phyloP scores from a whole-genome alignment of 2,113 vertebrate species.

The Herpailurus yagouaroundi region DNA sequence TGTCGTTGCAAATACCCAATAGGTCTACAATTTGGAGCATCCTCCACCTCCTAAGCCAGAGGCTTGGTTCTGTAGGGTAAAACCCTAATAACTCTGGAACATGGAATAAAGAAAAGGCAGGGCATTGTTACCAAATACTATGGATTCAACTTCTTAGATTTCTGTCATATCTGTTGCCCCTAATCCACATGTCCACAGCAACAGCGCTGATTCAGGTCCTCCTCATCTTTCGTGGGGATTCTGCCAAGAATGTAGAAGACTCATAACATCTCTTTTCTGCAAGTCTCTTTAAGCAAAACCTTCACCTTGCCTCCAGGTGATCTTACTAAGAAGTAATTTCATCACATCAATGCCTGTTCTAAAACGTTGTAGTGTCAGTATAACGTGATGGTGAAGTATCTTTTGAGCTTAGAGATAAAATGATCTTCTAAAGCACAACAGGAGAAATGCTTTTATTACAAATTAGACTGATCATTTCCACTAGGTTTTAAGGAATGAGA shows the following conservation, averaged over 20 bases:
- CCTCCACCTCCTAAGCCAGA: neutral
- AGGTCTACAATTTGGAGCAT: neutral
- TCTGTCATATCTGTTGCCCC: neutral
- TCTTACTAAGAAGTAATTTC: neutral
- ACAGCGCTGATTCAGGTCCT: neutral
- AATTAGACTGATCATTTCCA: neutral
- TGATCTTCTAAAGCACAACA: neutral
- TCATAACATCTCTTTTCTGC: neutral
- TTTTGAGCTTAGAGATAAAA: neutral
- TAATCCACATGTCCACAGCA: neutral
- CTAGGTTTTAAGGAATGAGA: neutral
- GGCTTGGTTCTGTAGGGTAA: neutral
- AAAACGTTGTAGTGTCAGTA: neutral
- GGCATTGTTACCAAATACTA: neutral
- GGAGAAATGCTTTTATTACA: neutral
- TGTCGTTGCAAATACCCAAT: neutral
- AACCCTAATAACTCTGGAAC: neutral
- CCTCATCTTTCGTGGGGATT: neutral
- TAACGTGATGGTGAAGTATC: neutral
- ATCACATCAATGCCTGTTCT: neutral
- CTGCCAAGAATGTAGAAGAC: neutral
- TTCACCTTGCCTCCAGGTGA: neutral
- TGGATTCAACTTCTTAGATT: neutral
- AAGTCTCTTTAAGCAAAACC: neutral
- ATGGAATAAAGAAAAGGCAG: neutral